A percentile compares a stretch with the other conserved stretches of the same genome.
Conservation (phyloP, 2,888 invertebrate genomes). For the Eilema sororculum region DNA sequence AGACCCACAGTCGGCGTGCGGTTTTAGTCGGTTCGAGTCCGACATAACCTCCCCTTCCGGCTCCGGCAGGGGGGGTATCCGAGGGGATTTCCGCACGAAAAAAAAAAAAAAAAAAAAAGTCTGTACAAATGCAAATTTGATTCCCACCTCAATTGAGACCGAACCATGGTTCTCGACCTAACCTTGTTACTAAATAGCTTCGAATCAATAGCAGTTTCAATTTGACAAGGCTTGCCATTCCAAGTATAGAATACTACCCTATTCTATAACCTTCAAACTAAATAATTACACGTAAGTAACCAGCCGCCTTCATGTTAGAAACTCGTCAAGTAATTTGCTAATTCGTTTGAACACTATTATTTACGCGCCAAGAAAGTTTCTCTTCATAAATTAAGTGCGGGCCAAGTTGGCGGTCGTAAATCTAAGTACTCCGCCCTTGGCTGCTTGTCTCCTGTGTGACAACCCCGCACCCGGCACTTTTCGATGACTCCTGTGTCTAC, state of each 20-base stretch:
- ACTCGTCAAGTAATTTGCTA: constrained; percentile 52
- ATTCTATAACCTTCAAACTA: neutral
- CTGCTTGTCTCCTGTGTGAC: constrained; percentile 60
- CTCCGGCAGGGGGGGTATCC: too few relatives aligned
- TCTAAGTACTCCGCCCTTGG: constrained; percentile 52
- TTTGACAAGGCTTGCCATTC: too few relatives aligned
- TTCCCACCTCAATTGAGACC: too few relatives aligned
- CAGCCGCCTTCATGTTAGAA: constrained; percentile 7
- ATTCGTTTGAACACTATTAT: constrained; percentile 63
- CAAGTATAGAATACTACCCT: neutral
- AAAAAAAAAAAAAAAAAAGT: too few relatives aligned
- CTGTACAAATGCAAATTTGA: too few relatives aligned
- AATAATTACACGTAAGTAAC: neutral
- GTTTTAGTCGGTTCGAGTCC: too few relatives aligned
- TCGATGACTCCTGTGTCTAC: constrained; percentile 53
- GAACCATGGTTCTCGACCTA: too few relatives aligned
- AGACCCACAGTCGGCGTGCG: too few relatives aligned
- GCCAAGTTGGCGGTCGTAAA: constrained; percentile 64
- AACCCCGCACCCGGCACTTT: constrained; percentile 53
- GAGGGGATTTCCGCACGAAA: too few relatives aligned
- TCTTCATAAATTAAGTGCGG: constrained; percentile 68
- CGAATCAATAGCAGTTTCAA: too few relatives aligned
- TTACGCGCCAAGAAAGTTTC: constrained; percentile 67
- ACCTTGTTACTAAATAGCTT: too few relatives aligned
- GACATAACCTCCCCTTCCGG: too few relatives aligned